A percentile compares a stretch with the other conserved stretches of the same genome.
These are phyloP conservation scores for Cetoscarus ocellatus DNA, from an alignment of 2,797 vertebrate species.

Conservation along the genomic window DNA sequence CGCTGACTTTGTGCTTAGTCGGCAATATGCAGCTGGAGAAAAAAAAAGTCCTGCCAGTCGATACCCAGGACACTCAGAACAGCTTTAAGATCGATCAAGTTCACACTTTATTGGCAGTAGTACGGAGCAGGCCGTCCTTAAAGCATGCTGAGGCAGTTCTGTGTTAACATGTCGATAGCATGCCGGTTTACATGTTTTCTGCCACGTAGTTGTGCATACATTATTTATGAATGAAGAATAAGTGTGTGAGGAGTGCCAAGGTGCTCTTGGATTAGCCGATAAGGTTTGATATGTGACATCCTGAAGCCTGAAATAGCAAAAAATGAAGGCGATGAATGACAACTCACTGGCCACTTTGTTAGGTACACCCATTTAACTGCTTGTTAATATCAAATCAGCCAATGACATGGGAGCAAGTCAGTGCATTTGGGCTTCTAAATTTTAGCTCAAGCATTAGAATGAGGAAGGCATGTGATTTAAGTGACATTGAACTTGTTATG, in stretches of 20 bases:
- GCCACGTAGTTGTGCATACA: constrained; percentile 21
- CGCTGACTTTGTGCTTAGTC: constrained; percentile 26
- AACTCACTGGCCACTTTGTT: too few relatives aligned
- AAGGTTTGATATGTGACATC: too few relatives aligned
- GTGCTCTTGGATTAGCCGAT: too few relatives aligned
- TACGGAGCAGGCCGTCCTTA: constrained; percentile 13
- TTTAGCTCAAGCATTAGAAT: too few relatives aligned
- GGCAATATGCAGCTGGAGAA: constrained; percentile 26
- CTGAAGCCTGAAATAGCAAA: too few relatives aligned
- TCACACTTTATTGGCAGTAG: constrained; percentile 25
- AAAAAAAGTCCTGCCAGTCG: constrained; percentile 18
- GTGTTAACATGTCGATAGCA: constrained; percentile 35
- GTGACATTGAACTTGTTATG: too few relatives aligned
- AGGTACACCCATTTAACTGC: too few relatives aligned
- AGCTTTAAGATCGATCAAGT: constrained; percentile 37
- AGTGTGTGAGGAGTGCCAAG: not conserved
- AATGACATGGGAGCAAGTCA: too few relatives aligned
- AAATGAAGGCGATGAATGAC: too few relatives aligned
- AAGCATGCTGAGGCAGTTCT: constrained; percentile 1
- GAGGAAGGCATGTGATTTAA: too few relatives aligned
- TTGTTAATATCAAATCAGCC: too few relatives aligned
- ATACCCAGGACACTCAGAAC: constrained; percentile 40
- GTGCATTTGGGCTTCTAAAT: too few relatives aligned
- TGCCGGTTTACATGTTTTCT: constrained; percentile 13
- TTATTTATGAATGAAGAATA: constrained; percentile 35